Evolutionary conservation across 2,797 vertebrate genomes (phyloP).

Genomic region (Acanthopagrus latus): DNA sequence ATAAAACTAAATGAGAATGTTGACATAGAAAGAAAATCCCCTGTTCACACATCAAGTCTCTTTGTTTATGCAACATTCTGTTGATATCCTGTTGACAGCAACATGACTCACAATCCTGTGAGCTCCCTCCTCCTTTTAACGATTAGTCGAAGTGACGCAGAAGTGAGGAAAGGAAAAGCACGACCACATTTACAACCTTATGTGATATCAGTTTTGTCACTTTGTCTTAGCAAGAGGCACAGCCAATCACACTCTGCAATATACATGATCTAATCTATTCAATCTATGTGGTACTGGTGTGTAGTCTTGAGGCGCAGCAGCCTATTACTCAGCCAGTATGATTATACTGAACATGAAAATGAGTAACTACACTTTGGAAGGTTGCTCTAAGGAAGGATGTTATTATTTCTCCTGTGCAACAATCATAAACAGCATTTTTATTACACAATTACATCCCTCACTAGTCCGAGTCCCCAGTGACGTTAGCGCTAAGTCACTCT

Average conservation of each 20-base stretch:
- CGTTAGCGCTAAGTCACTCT: background rate
- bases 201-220: background rate
- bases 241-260: background rate
- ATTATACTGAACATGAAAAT: background rate
- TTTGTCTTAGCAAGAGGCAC: background rate
- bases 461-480: background rate
- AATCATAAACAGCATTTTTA: background rate
- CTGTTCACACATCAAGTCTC: background rate
- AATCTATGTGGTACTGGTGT: background rate
- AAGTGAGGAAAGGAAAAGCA: background rate
- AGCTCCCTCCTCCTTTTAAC: background rate
- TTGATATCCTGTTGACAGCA: slow-evolving; percentile 17
- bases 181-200: background rate
- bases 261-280: background rate
- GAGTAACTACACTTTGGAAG: background rate
- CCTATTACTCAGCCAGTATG: background rate
- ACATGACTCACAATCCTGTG: slow-evolving; percentile 35
- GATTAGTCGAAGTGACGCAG: background rate
- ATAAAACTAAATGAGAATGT: background rate
- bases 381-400: background rate
- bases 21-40: background rate
- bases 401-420: background rate
- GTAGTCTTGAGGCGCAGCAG: background rate
- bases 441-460: background rate
- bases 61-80: slow-evolving; percentile 7